phyloP scores from a whole-genome alignment of 1,140 invertebrate species.

The Sweltsa coloradensis region DNA sequence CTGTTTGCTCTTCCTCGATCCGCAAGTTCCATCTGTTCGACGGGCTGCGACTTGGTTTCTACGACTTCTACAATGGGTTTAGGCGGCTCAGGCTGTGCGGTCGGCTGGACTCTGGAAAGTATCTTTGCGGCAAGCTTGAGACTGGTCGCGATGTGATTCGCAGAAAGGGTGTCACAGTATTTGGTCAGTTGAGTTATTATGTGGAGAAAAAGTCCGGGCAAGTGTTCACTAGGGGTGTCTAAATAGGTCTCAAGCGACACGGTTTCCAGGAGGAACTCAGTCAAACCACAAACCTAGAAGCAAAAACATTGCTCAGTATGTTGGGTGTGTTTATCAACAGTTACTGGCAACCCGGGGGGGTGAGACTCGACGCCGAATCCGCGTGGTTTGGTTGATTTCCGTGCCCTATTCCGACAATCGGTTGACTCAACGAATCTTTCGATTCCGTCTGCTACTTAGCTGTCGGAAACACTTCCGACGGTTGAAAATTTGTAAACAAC shows the following conservation, averaged over 20 bases:
- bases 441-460: too few relatives aligned
- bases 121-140: conserved; percentile 62
- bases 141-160: conserved; percentile 47
- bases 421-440: too few relatives aligned
- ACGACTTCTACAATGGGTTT: neutral
- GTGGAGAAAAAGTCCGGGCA: conserved; percentile 57
- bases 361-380: too few relatives aligned
- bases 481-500: too few relatives aligned
- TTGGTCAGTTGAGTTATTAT: conserved; percentile 46
- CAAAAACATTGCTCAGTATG: too few relatives aligned
- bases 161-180: conserved; percentile 42
- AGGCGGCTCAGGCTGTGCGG: conserved; percentile 26
- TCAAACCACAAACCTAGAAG: conserved; percentile 45
- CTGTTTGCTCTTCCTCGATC: conserved; percentile 8
- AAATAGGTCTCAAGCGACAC: conserved; percentile 68
- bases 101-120: conserved; percentile 61
- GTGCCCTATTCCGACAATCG: too few relatives aligned
- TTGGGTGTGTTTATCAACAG: too few relatives aligned
- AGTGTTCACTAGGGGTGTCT: conserved; percentile 67
- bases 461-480: too few relatives aligned
- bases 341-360: too few relatives aligned
- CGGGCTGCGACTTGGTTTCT: neutral
- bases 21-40: neutral
- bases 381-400: too few relatives aligned
- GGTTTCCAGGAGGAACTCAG: conserved; percentile 66